Evolutionary conservation across 2,888 invertebrate species (phyloP).

Genomic region (Dromius quadrimaculatus): DNA sequence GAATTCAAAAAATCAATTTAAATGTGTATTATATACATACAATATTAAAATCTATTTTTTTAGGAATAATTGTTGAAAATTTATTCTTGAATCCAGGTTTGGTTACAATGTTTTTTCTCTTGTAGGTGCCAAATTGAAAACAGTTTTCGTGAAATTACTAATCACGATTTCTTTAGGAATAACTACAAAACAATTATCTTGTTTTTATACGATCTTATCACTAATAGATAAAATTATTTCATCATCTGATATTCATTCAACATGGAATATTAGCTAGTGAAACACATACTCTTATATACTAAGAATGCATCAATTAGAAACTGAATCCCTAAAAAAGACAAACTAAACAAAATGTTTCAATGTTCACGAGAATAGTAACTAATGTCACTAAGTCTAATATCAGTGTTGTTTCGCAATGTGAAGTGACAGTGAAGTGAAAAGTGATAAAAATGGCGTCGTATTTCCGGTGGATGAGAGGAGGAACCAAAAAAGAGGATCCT

Average conservation of each 20-base stretch:
- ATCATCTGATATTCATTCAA: neutral
- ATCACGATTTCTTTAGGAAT: too few species aligned
- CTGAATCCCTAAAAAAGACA: neutral
- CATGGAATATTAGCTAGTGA: neutral
- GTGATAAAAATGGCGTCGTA: constrained; percentile 72
- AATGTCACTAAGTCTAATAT: too few species aligned
- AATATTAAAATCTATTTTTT: too few species aligned
- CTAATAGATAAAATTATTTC: neutral
- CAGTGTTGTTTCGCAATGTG: neutral
- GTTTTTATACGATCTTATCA: neutral
- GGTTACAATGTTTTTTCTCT: too few species aligned
- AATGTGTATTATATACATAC: too few species aligned
- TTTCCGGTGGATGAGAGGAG: constrained; percentile 77
- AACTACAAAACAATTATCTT: neutral
- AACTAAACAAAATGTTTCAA: neutral
- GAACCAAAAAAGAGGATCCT: constrained; percentile 67
- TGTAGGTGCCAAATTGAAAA: too few species aligned
- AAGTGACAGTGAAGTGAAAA: constrained; percentile 22
- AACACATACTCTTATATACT: neutral
- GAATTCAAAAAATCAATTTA: too few species aligned
- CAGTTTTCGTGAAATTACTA: too few species aligned
- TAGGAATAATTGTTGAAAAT: too few species aligned
- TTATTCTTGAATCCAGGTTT: too few species aligned
- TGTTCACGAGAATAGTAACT: constrained; percentile 3
- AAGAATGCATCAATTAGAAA: neutral